Evolutionary conservation across 2,888 invertebrate genomes (phyloP), one percentile per base, ranked within the genome.

Genomic region (Protonemura montana): DNA sequence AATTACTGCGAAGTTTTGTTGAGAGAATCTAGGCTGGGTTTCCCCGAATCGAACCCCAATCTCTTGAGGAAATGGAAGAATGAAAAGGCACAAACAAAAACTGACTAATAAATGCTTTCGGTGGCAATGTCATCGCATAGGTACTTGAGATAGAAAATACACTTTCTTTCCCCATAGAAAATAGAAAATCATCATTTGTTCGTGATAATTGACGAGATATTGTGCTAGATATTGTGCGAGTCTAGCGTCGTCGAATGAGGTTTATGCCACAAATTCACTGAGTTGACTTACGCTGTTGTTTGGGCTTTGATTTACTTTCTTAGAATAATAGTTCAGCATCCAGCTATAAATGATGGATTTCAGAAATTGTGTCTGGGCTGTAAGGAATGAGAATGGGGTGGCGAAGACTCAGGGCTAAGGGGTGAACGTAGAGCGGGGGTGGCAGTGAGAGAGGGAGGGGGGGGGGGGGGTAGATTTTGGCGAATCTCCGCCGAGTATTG

Each of bases 401-500:
- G 78, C 7, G 78, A 78, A 78, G 81, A 29, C 28, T 27, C 28
- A 30, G 10, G 26, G 30, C 26, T 28, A 30, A 29, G 28, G 30
- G 26, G 81, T n/a, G 81, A 27, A 16, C 16, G 80, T 25, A 16
- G 59, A 41, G 28, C 16, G 42, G 42, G 82, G 82, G 7, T 5
- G 83, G 25, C n/a, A n/a, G n/a, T n/a, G n/a, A n/a, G n/a, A n/a
- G n/a, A n/a, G 26, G 41, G 5, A 27, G 76, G 84, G 29, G 29
- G 84, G 27, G 28, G 83, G 84, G 84, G 84, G 84, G 28, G 82
- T 26, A 59, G 84, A 84, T 84, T 84, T 84, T 84, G 84, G 84
- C 76, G 84, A 84, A 84, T 84, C 84, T 84, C 84, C 84, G 84
- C 59, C 84, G 84, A 84, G 84, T 84, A 84, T 84, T 84, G 84